Evolutionary conservation across 2,797 vertebrate genomes (phyloP).

Genomic region (Rallus crepitans): DNA sequence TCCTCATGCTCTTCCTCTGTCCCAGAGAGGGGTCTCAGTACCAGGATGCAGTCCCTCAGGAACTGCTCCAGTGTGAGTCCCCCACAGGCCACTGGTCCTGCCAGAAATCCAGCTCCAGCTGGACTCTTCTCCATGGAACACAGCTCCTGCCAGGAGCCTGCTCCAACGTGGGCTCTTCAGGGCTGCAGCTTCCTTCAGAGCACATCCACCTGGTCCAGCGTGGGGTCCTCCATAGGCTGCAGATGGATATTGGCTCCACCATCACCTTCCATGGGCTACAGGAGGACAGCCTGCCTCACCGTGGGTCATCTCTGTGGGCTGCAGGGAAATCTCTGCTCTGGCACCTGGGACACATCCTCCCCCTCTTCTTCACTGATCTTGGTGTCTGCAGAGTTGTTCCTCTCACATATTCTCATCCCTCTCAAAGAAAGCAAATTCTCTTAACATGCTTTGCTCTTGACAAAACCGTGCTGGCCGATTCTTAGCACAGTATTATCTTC

Average conservation of each 20-base stretch:
- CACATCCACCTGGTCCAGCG: accelerated
- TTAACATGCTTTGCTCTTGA: background rate
- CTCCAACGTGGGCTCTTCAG: accelerated
- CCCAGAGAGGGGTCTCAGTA: accelerated
- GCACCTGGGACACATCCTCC: accelerated
- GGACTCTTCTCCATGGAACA: background rate
- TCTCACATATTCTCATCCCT: background rate
- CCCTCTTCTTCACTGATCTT: background rate
- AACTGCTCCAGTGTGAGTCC: background rate
- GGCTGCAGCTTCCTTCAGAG: background rate
- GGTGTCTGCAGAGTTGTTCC: background rate
- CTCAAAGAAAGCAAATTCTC: background rate
- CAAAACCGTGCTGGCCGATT: background rate
- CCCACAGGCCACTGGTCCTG: background rate
- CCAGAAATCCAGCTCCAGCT: background rate
- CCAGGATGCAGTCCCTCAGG: accelerated
- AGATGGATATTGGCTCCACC: background rate
- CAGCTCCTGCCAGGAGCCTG: background rate
- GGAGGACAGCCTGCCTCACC: background rate
- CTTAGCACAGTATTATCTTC: background rate
- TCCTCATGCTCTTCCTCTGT: background rate
- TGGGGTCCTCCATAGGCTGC: accelerated
- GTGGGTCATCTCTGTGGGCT: accelerated
- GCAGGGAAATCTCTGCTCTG: background rate
- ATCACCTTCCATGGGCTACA: accelerated